These are phyloP conservation scores for Enteromius paludinosus DNA, from an alignment of 2,797 vertebrate genomes.

Conservation along the genomic window DNA sequence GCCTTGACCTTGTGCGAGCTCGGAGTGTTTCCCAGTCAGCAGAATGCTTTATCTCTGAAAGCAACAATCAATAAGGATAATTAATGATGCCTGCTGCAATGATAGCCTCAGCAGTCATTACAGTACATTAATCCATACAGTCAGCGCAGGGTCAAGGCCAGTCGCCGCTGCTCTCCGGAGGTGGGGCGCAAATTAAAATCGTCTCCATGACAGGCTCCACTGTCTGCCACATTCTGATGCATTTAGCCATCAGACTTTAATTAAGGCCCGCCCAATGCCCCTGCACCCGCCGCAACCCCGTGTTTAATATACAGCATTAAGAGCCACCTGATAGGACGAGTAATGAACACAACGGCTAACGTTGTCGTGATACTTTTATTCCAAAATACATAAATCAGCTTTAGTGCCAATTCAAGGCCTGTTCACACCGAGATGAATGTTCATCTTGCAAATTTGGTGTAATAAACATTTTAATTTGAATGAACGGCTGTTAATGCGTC, in stretches of 20 bases:
- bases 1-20: slow-evolving; percentile 95
- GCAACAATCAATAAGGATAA: slow-evolving; percentile 99
- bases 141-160: slow-evolving; percentile 97
- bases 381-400: slow-evolving; percentile 78
- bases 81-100: slow-evolving; percentile 99
- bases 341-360: slow-evolving; percentile 72
- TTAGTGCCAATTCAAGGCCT: slow-evolving; percentile 71
- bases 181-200: slow-evolving; percentile 98
- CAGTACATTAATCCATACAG: slow-evolving; percentile 97
- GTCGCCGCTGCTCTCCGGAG: slow-evolving; percentile 91
- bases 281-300: slow-evolving; percentile 1
- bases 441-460: neutral
- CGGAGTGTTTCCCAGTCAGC: slow-evolving; percentile 99
- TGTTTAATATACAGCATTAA: slow-evolving; percentile 82
- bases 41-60: slow-evolving; percentile 99
- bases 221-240: slow-evolving; percentile 80
- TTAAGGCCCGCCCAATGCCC: slow-evolving; percentile 72
- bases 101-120: slow-evolving; percentile 99
- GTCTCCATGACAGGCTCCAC: slow-evolving; percentile 89
- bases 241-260: slow-evolving; percentile 75
- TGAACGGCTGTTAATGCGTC: neutral
- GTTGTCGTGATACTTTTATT: slow-evolving; percentile 69
- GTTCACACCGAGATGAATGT: slow-evolving; percentile 8
- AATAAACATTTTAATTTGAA: slow-evolving; percentile 37
- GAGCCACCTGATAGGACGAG: slow-evolving; percentile 59